Percentiles rank a stretch among this genome's conserved stretches.
Evolutionary conservation across 2,797 vertebrate species (phyloP).

Genomic region (Podarcis lilfordi): DNA sequence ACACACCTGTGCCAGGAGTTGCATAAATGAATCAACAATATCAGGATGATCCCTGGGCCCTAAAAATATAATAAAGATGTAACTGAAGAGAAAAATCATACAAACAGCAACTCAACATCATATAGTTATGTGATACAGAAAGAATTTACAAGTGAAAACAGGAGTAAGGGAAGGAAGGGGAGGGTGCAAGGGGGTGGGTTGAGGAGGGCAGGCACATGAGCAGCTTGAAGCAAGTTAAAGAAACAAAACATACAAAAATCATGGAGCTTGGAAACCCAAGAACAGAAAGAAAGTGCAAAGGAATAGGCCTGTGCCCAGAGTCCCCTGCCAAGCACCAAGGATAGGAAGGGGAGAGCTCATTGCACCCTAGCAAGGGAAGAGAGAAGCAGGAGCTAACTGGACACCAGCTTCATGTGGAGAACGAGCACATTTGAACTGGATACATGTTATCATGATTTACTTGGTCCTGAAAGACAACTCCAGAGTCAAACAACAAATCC

Average conservation of each 20-base stretch:
- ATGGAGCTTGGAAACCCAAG: slow-evolving; percentile 93
- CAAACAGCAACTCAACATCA: slow-evolving; percentile 99
- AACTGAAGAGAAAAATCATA: slow-evolving; percentile 99
- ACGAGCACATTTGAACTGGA: slow-evolving; percentile 65
- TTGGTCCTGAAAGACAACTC: slow-evolving; percentile 68
- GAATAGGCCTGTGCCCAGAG: slow-evolving; percentile 80
- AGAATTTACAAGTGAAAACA: slow-evolving; percentile 93
- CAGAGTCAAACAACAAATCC: slow-evolving; percentile 59
- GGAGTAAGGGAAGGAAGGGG: slow-evolving; percentile 80
- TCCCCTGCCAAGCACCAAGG: slow-evolving; percentile 64
- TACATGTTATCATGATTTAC: slow-evolving; percentile 63
- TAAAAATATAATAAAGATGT: slow-evolving; percentile 99
- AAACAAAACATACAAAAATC: slow-evolving; percentile 91
- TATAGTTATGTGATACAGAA: slow-evolving; percentile 99
- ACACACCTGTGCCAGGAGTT: slow-evolving; percentile 99
- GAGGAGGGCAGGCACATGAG: slow-evolving; percentile 89
- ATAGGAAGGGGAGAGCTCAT: slow-evolving; percentile 52
- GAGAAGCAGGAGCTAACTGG: slow-evolving; percentile 61
- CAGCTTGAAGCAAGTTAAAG: slow-evolving; percentile 96
- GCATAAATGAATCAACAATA: slow-evolving; percentile 99
- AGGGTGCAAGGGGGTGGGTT: slow-evolving; percentile 76
- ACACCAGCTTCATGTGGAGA: slow-evolving; percentile 68
- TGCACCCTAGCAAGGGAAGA: slow-evolving; percentile 64
- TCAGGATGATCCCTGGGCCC: slow-evolving; percentile 99
- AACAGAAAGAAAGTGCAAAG: slow-evolving; percentile 90